Evolutionary conservation across 2,888 invertebrate genomes (phyloP).

Genomic region (Latheticus oryzae): DNA sequence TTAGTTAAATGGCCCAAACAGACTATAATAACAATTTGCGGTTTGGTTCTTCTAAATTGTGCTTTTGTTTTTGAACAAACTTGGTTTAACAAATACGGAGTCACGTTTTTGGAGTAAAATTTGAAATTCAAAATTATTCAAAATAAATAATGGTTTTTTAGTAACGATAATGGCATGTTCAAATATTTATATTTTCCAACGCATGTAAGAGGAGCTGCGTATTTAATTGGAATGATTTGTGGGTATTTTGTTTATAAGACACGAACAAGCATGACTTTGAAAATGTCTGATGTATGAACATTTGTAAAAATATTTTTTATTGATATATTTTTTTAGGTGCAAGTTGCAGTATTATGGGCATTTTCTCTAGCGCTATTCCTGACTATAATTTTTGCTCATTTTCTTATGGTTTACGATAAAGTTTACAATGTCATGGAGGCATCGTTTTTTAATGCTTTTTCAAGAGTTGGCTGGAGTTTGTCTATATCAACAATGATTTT

Average conservation of each 20-base stretch:
- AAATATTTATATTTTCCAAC: slow-evolving; percentile 39
- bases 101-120: slow-evolving; percentile 39
- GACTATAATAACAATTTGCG: slow-evolving; percentile 33
- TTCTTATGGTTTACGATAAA: slow-evolving; percentile 32
- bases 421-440: slow-evolving; percentile 42
- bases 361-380: slow-evolving; percentile 7
- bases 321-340: neutral
- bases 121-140: neutral
- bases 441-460: slow-evolving; percentile 46
- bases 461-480: slow-evolving; percentile 47
- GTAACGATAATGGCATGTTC: slow-evolving; percentile 30
- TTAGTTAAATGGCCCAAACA: slow-evolving; percentile 61
- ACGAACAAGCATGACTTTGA: slow-evolving; percentile 39
- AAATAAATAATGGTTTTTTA: slow-evolving; percentile 23
- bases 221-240: slow-evolving; percentile 41
- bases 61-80: slow-evolving; percentile 39
- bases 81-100: slow-evolving; percentile 35
- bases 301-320: no score
- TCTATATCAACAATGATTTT: slow-evolving; percentile 43
- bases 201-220: slow-evolving; percentile 39
- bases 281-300: slow-evolving; percentile 5
- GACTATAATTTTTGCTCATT: slow-evolving; percentile 21
- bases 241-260: slow-evolving; percentile 43
- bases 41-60: slow-evolving; percentile 36
- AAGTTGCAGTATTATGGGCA: slow-evolving; percentile 36